These are phyloP conservation scores for Telmatherina bonti DNA, from an alignment of 2,797 vertebrate species.

Conservation along the genomic window DNA sequence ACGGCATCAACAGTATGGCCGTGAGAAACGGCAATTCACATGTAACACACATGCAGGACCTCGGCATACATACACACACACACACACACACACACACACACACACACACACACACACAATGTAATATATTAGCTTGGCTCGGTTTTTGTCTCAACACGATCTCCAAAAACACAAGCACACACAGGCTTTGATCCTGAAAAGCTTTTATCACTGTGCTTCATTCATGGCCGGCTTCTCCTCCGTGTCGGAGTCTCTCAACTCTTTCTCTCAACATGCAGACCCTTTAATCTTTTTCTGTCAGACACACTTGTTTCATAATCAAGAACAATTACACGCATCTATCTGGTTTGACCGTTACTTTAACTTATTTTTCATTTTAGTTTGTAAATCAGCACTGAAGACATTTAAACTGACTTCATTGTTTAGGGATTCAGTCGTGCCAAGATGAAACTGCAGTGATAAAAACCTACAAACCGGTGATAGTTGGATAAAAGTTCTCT, in stretches of 20 bases:
- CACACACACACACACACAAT: slow-evolving; percentile 7
- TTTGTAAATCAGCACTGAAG: not conserved
- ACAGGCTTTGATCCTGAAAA: slow-evolving; percentile 69
- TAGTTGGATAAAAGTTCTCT: not conserved
- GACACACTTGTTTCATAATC: not conserved
- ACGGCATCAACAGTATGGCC: slow-evolving; percentile 67
- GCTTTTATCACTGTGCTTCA: slow-evolving; percentile 60
- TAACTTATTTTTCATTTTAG: not conserved
- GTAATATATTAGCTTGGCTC: slow-evolving; percentile 38
- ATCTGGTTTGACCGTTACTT: not conserved
- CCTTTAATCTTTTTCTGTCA: slow-evolving; percentile 12
- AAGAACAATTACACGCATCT: not conserved
- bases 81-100: not conserved
- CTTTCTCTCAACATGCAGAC: slow-evolving; percentile 5
- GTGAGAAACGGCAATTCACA: slow-evolving; percentile 76
- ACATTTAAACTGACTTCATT: not conserved
- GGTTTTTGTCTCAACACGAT: slow-evolving; percentile 71
- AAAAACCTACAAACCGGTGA: not conserved
- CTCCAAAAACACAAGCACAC: slow-evolving; percentile 64
- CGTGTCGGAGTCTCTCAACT: slow-evolving; percentile 6
- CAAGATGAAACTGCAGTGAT: not conserved
- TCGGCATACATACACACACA: slow-evolving; percentile 3
- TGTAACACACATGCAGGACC: slow-evolving; percentile 48
- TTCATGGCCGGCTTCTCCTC: slow-evolving; percentile 55
- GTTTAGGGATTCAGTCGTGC: not conserved